Conservation (phyloP, 2,113 vertebrate species). For the Rhegmatorhina hoffmannsi region DNA sequence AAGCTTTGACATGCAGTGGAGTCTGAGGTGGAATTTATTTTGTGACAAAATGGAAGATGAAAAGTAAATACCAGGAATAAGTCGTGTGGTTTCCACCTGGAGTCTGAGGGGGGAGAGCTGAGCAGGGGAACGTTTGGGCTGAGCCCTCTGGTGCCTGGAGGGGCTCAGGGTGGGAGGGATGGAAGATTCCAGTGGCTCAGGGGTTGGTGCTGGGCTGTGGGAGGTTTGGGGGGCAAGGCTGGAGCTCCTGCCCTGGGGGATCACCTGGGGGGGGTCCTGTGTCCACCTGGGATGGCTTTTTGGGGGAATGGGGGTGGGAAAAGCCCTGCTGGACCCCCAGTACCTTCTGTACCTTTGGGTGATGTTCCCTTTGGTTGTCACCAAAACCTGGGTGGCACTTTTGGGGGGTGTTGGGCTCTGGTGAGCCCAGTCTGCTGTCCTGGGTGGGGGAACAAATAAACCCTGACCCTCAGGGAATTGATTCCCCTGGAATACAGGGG, state of each 20-base stretch:
- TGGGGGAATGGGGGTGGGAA: neutral
- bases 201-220: neutral
- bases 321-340: neutral
- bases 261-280: fast-evolving
- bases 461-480: neutral
- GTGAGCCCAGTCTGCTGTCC: neutral
- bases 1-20: neutral
- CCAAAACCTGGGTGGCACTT: neutral
- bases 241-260: neutral
- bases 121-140: neutral
- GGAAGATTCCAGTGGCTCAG: fast-evolving
- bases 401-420: fast-evolving
- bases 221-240: neutral
- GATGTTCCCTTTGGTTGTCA: neutral
- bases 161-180: fast-evolving
- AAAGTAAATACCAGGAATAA: conserved; percentile 29
- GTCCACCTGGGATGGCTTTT: neutral
- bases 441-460: fast-evolving
- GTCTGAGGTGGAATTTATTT: neutral
- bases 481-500: neutral
- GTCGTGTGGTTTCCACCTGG: neutral
- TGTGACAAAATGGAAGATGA: neutral
- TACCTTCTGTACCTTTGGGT: neutral
- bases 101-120: neutral
- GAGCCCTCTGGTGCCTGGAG: neutral